Conservation (phyloP, 2,113 vertebrate genomes). For the Gavia stellata region DNA sequence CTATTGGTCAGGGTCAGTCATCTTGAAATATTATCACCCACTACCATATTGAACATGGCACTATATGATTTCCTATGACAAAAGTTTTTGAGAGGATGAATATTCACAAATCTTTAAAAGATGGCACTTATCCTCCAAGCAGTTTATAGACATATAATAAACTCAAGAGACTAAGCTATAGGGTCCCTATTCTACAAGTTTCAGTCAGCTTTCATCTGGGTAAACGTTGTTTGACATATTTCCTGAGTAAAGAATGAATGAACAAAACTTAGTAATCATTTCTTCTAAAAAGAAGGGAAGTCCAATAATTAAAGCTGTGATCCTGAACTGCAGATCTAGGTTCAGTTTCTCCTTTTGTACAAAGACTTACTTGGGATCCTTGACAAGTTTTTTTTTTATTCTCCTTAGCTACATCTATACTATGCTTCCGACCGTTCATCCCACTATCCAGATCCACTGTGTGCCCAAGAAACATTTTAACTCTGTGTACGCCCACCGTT, state of each 20-base stretch:
- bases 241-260: background rate
- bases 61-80: background rate
- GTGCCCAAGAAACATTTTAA: background rate
- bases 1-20: background rate
- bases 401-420: background rate
- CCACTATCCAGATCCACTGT: background rate
- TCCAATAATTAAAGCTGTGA: background rate
- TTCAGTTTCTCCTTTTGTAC: background rate
- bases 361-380: background rate
- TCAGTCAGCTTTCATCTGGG: background rate
- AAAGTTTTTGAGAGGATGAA: background rate
- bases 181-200: background rate
- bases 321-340: background rate
- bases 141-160: background rate
- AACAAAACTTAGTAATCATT: background rate
- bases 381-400: background rate
- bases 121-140: background rate
- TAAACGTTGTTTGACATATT: background rate
- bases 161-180: background rate
- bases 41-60: background rate
- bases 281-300: background rate
- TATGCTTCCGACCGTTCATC: background rate
- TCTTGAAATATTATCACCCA: background rate
- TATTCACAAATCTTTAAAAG: background rate
- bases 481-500: background rate